Percentiles rank a stretch among this genome's conserved stretches.
These are phyloP conservation scores for Ptychodera flava DNA, from an alignment of 35 echinoderm and acorn worm genomes.

Conservation along the genomic window DNA sequence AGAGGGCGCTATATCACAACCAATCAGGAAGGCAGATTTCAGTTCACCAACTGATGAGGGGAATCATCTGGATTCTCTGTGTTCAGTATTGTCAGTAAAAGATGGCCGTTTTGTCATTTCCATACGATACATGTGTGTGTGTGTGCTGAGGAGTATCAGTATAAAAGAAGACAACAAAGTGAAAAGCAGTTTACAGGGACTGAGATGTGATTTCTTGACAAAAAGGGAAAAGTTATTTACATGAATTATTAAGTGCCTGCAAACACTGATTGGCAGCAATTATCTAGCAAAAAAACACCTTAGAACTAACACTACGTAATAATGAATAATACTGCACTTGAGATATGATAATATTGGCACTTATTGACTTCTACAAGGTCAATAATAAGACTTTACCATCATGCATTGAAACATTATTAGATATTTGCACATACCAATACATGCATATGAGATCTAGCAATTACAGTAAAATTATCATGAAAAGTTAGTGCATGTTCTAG, in stretches of 20 bases:
- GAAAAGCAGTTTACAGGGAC: neutral
- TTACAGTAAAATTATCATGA: neutral
- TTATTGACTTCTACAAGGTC: neutral
- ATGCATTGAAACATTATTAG: neutral
- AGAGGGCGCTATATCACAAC: too few relatives aligned
- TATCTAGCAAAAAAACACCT: neutral
- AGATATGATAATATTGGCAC: slow-evolving; percentile 1
- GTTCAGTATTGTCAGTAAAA: too few relatives aligned
- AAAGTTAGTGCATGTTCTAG: neutral
- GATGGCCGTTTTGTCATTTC: too few relatives aligned
- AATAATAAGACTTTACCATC: slow-evolving; percentile 1
- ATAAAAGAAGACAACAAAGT: slow-evolving; percentile 2
- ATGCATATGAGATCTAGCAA: neutral
- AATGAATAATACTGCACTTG: slow-evolving; percentile 1
- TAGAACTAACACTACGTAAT: neutral
- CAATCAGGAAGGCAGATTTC: too few relatives aligned
- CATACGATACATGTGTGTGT: too few relatives aligned
- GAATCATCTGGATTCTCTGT: too few relatives aligned
- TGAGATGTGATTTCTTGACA: neutral
- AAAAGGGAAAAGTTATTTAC: slow-evolving; percentile 2
- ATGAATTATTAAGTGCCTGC: neutral
- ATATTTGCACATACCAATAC: neutral
- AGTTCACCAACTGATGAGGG: too few relatives aligned
- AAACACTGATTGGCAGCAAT: neutral
- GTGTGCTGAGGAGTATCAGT: neutral